Conservation (phyloP, 1,140 invertebrate species). For the Campoletis sonorensis region DNA sequence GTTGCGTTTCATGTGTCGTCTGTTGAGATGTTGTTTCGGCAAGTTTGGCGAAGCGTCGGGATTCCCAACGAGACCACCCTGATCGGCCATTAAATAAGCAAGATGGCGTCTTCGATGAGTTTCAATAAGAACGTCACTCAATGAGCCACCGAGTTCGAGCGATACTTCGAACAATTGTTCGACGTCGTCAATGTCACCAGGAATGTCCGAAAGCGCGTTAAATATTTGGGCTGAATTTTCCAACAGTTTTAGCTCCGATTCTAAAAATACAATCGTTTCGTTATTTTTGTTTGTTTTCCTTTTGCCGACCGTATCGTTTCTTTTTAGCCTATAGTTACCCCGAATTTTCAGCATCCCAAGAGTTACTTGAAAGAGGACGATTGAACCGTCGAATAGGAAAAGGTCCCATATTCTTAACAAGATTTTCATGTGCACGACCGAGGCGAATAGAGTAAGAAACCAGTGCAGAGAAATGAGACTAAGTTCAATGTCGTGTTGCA, state of each 20-base stretch:
- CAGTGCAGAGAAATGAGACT: conserved; percentile 97
- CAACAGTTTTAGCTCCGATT: conserved; percentile 86
- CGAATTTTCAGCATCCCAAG: conserved; percentile 96
- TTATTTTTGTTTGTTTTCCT: conserved; percentile 6
- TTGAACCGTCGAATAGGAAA: conserved; percentile 96
- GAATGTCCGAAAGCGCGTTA: conserved; percentile 96
- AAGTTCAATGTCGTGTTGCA: conserved; percentile 96
- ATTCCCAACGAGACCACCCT: conserved; percentile 93
- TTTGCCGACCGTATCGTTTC: neutral
- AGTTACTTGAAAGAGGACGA: conserved; percentile 97
- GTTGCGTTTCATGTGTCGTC: conserved; percentile 92
- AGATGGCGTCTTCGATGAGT: conserved; percentile 93
- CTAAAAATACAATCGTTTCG: conserved; percentile 73
- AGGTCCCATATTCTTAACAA: conserved; percentile 97
- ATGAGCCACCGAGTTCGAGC: conserved; percentile 80
- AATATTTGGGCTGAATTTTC: conserved; percentile 98
- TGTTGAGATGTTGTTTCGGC: conserved; percentile 91
- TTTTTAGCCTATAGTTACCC: conserved; percentile 73
- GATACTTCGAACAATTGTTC: conserved; percentile 84
- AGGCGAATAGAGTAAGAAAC: conserved; percentile 98
- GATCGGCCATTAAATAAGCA: conserved; percentile 97
- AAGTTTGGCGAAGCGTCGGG: conserved; percentile 92
- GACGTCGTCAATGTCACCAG: conserved; percentile 94
- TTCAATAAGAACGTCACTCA: conserved; percentile 92
- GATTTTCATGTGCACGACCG: conserved; percentile 98